Base-by-base conservation (phyloP, 2,888 invertebrate genomes). In the Ophraella communa region DNA sequence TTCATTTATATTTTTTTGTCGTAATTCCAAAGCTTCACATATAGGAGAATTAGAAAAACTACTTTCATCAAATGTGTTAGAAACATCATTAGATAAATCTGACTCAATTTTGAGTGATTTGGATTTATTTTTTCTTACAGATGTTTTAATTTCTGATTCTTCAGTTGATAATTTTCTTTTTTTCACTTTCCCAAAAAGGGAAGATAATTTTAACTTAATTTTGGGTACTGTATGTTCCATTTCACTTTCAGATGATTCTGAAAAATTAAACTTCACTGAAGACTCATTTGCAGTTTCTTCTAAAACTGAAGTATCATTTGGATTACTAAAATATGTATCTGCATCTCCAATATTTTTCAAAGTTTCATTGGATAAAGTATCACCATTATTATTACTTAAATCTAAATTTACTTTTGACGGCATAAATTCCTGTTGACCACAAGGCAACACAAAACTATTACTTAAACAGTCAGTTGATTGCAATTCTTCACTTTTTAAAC, bases 1-100 rank as follows among this genome's bases (percentile, higher is more conserved):
- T 60, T 79, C 77, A 24, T 76, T 75, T 47, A 81, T 79, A 64
- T 82, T 82, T 64, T 69, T 73, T 59, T 74, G 70, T 14, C 81
- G 73, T 33, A 79, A 47, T 20, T 71, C 64, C 21, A 79, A 78
- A 57, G 79, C 79, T 58, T 81, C 78, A 61, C 67, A 69, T 57
- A 45, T 45, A 21, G 20, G 45, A 14, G 45, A 45, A 45, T 45
- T 21, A 21, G 45, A 45, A 45, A 21, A 45, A 21, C 45, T 45
- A 21, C 45, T 45, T 42, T 11, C 14, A 17, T 14, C n/a, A 42
- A 7, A 42, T 42, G 42, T 17, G 7, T 17, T 42, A 14, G 42
- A 42, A 17, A 14, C 7, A 8, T 42, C 42, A 21, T 11, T 21
- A 4, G 8, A 45, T 11, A 11, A 21, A 20, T 45, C 45, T 45